Base-by-base conservation (phyloP, 2,797 vertebrate genomes). In the Sebastes itinus region DNA sequence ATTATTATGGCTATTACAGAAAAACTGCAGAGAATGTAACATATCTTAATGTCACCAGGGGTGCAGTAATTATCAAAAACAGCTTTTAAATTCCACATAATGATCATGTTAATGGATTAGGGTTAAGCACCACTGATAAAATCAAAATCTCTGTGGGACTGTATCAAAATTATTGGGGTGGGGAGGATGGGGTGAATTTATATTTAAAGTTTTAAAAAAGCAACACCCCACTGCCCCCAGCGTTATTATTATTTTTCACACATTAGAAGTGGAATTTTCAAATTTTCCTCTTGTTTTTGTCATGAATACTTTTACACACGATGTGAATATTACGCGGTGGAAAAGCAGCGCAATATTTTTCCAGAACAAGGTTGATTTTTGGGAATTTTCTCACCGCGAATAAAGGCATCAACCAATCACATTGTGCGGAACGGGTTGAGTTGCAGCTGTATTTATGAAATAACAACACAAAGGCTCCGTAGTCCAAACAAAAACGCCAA, bases 21-120 rank as follows among this genome's bases (percentile, higher is more conserved):
- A 59, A 18, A 49, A 72, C 72, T 87, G 59, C 81, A 74, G 66
- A 67, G 82, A 82, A 38, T 64, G 66, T 60, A 49, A 87, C 80
- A 63, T 58, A 85, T 56, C 75, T 49, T 46, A 49, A 20, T 62
- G 38, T 74, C 55, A 54, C 33, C 5, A 23, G 16, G 33, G 70
- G 59, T 73, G 27, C 46, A 84, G 80, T 38, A 38, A 18, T 38
- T 35, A 66, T 69, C 16, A 76, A 76, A 65, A 66, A 60, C 58
- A 54, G 49, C 2, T 23, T 69, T 60, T 27, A 28, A 69, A 59
- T 72, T 68, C 35, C 38, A 72, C 63, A 63, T 66, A n/a, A 23
- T 72, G 63, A 32, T 58, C 69, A 55, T 25, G 8, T 27, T 25
- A 54, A 59, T 68, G 11, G 27, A 62, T 73, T 49, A 28, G 22